Evolutionary conservation across 2,797 vertebrate species (phyloP), one percentile per base, ranked within the genome.

Genomic region (Menidia menidia): DNA sequence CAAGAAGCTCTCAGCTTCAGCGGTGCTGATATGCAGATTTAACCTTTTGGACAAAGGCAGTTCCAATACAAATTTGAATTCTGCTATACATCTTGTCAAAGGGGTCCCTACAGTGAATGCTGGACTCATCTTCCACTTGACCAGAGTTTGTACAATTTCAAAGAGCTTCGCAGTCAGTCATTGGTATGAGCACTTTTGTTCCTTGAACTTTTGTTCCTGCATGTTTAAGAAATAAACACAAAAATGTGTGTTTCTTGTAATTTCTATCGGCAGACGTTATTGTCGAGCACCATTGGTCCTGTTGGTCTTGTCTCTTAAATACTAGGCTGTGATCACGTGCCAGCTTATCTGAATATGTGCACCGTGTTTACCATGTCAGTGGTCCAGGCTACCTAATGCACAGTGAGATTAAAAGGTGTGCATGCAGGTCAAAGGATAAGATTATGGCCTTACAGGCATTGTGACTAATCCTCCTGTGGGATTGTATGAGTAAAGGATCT

Each of bases 251-350:
- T 47, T n/a, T 47, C 16, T 47, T 47, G 16, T 18, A 6, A 8
- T 2, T 47, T 18, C 45, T 47, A 8, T 18, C n/a, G 8, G 35
- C 10, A 39, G 35, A 6, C 6, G 7, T 39, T 10, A 39, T 79
- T 83, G 83, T 87, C 84, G 87, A 78, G 54, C 52, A 57, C 68
- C 69, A 88, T 87, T 86, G 86, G 86, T 48, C 59, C 51, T 13
- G 35, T 61, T 56, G 80, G 64, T 84, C 78, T 81, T 1, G 57
- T 81, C 85, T 86, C 73, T 52, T 71, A 72, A 76, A 83, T 32
- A 66, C 86, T 91, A 87, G 91, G 87, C 88, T 88, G 79, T 6
- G 16, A 56, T 89, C 84, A 89, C 86, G 55, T 88, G 87, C 78
- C 47, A 5, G 66, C 48, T 67, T 76, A 54, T 62, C 68, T 60